Base-by-base conservation (phyloP, 2,888 invertebrate genomes). In the Drosophila planitibia region DNA sequence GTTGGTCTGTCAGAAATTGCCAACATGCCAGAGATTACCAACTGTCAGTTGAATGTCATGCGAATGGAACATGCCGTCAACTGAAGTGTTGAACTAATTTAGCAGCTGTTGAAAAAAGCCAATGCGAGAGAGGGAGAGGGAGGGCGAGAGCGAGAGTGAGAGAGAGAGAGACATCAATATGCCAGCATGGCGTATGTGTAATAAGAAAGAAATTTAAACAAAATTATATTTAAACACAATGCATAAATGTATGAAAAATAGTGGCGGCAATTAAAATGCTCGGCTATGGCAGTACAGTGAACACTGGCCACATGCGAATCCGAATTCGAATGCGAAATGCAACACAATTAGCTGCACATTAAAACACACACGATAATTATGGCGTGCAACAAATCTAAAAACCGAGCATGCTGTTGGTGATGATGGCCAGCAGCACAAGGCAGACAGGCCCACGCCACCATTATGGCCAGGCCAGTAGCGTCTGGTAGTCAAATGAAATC, bases 1-100 rank as follows among this genome's bases (percentile, higher is more conserved):
- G 89, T 75, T 86, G 70, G 74, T 84, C 76, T 85, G 85, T 88
- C 85, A 90, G 88, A 90, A 90, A 91, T 91, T 91, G 88, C 91
- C 89, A 91, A 91, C 91, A 92, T 92, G 91, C 92, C 91, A 90
- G 89, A 91, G 92, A 92, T 92, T 91, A 91, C 92, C 91, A 92
- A 92, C 91, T 92, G 92, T 91, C 92, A 92, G 92, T 92, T 86
- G 92, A 90, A 86, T 92, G 91, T 92, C 92, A 91, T 91, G 92
- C 90, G 90, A 84, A 85, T 87, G 90, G 90, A 92, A 91, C 89
- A 92, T 91, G 91, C 92, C 92, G 91, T 92, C 92, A 92, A 91
- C 92, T 91, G 86, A 91, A 92, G 92, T 92, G 92, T 92, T 93
- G 91, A 91, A 90, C 92, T 92, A 93, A 93, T 93, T 93, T 91